Conservation (phyloP, 2,113 vertebrate species). For the Peromyscus polionotus region DNA sequence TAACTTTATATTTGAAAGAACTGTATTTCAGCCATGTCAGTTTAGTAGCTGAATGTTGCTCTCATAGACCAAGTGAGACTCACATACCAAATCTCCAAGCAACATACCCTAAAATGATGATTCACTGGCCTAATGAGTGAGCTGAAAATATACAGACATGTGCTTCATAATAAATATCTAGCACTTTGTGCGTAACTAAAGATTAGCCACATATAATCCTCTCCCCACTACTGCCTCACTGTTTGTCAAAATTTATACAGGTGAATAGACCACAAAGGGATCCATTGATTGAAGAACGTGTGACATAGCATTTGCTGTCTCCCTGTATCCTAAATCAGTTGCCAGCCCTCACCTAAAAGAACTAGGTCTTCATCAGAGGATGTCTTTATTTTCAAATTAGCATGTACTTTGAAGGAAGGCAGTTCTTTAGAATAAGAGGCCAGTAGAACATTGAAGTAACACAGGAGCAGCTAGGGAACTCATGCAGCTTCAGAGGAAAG, state of each 20-base stretch:
- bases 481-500: slow-evolving; percentile 80
- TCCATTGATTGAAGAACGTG: slow-evolving; percentile 32
- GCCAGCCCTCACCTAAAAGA: neutral
- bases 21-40: neutral
- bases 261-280: slow-evolving; percentile 53
- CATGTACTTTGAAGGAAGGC: slow-evolving; percentile 67
- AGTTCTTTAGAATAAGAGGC: slow-evolving; percentile 77
- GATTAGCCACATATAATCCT: slow-evolving; percentile 41
- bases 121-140: neutral
- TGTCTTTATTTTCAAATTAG: slow-evolving; percentile 29
- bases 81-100: neutral
- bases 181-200: neutral
- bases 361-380: slow-evolving; percentile 41
- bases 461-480: slow-evolving; percentile 76
- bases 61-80: slow-evolving; percentile 25
- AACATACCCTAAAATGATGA: neutral
- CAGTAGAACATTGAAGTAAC: slow-evolving; percentile 72
- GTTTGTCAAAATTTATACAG: slow-evolving; percentile 47
- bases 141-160: neutral
- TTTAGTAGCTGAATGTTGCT: slow-evolving; percentile 11
- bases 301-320: slow-evolving; percentile 10
- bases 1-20: slow-evolving; percentile 38
- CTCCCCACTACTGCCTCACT: slow-evolving; percentile 17
- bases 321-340: neutral
- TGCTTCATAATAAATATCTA: slow-evolving; percentile 28